Evolutionary conservation across 2,113 vertebrate genomes (phyloP).

Genomic region (Cyanocitta stelleri): DNA sequence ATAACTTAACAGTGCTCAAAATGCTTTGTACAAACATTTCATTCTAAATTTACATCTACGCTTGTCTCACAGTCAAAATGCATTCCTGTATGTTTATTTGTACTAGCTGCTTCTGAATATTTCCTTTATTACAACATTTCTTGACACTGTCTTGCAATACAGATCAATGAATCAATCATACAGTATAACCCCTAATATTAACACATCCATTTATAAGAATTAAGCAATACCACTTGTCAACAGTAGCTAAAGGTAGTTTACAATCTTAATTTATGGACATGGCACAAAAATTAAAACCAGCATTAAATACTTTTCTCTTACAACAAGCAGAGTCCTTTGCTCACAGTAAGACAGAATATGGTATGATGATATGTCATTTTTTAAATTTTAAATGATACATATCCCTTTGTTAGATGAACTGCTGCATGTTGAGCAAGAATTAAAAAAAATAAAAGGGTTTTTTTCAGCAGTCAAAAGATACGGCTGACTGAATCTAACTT

Average conservation of each 20-base stretch:
- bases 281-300: neutral
- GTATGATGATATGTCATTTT: neutral
- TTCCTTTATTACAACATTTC: neutral
- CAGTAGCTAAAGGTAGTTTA: neutral
- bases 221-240: neutral
- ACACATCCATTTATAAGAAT: neutral
- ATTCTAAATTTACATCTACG: neutral
- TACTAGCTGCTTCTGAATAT: neutral
- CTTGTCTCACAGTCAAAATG: conserved; percentile 1
- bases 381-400: neutral
- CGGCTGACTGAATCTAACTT: neutral
- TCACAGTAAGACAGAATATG: neutral
- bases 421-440: neutral
- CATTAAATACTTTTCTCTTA: neutral
- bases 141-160: neutral
- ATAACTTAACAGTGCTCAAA: neutral
- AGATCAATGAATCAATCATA: neutral
- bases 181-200: neutral
- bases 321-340: neutral
- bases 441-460: neutral
- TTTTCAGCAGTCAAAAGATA: neutral
- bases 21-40: conserved; percentile 12
- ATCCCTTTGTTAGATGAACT: neutral
- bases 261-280: neutral
- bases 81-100: conserved; percentile 5